Base-by-base conservation (phyloP, 2,113 vertebrate species). In the Uropsilus gracilis region DNA sequence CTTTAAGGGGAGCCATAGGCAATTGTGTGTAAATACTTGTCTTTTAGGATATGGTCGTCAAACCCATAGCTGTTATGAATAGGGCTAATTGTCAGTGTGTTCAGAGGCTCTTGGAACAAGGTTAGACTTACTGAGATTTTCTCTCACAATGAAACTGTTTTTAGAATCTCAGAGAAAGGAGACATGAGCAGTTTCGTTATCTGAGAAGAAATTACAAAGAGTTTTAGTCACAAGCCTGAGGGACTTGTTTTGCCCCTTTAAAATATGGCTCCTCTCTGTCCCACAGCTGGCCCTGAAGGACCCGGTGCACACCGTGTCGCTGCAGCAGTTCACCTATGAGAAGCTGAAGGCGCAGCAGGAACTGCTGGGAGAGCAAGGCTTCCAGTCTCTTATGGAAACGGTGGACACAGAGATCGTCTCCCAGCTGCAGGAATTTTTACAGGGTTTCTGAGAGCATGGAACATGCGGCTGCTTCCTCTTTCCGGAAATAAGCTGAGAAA, bases 321-420 rank as follows among this genome's bases (percentile, higher is more conserved):
- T 99, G 84, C 99, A 99, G 98, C 99, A 99, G 97, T 99, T 99
- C 89, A 98, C 99, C 97, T 99, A 99, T 3, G 99, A 99, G 98
- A 99, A 99, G 98, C 98, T 99, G 94, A 99, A 99, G 97, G 99
- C 99, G 2, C 99, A 99, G 98, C 99, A 99, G 97, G 98, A 98
- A 80, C 90, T 99, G 50, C 96, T 99, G 96, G 99, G 99, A 46
- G 99, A 99, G 90, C 98, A 99, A 98, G 98, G 98, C 94, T 99
- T 99, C 96, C 99, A 99, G 28, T 98, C 97, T 28, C 99, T 99
- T 91, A 99, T 99, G 99, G 99, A 99, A 96, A 99, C 99, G 0
- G 99, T 99, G 97, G 99, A 99, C 97, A 99, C 99, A 0, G 99
- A 99, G 98, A 98, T 99, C 10, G 98, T 99, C 96, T 98, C 98